phyloP scores from a whole-genome alignment of 2,888 invertebrate species.

The Pterostichus madidus region DNA sequence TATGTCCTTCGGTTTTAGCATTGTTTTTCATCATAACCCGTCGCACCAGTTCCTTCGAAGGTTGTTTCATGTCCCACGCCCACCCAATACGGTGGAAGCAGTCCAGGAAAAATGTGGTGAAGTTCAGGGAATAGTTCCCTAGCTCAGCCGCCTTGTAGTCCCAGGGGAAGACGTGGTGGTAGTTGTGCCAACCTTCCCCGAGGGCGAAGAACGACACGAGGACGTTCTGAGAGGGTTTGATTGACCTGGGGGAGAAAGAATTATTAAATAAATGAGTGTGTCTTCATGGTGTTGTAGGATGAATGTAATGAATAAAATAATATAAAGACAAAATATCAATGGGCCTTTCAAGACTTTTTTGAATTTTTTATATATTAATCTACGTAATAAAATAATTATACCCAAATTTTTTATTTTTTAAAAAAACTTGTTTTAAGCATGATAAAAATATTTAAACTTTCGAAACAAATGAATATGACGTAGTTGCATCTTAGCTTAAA shows the following conservation, averaged over 20 bases:
- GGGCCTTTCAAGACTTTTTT: no score
- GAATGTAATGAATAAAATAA: no score
- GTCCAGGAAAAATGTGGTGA: slow-evolving; percentile 86
- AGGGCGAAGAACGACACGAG: slow-evolving; percentile 86
- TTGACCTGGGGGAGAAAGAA: slow-evolving; percentile 79
- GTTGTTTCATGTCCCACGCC: slow-evolving; percentile 88
- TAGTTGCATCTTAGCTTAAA: no score
- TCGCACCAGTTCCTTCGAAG: slow-evolving; percentile 80
- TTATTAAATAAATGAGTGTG: not conserved
- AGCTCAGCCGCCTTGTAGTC: slow-evolving; percentile 95
- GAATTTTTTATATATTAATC: no score
- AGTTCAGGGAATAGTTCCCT: slow-evolving; percentile 81
- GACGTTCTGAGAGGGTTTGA: slow-evolving; percentile 89
- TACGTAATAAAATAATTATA: no score
- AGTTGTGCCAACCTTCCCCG: slow-evolving; percentile 97
- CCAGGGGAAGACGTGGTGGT: slow-evolving; percentile 96
- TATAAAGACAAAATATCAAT: no score
- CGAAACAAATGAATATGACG: no score
- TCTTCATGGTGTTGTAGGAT: no score
- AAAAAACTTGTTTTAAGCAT: no score
- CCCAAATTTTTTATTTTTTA: no score
- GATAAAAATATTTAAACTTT: no score
- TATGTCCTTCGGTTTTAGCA: slow-evolving; percentile 69
- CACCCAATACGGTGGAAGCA: slow-evolving; percentile 84
- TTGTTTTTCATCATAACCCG: slow-evolving; percentile 80